A percentile compares a stretch with the other conserved stretches of the same genome.
These are phyloP conservation scores for Ophioderma brevispina DNA, from an alignment of 35 echinoderm and acorn worm species.

Conservation along the genomic window DNA sequence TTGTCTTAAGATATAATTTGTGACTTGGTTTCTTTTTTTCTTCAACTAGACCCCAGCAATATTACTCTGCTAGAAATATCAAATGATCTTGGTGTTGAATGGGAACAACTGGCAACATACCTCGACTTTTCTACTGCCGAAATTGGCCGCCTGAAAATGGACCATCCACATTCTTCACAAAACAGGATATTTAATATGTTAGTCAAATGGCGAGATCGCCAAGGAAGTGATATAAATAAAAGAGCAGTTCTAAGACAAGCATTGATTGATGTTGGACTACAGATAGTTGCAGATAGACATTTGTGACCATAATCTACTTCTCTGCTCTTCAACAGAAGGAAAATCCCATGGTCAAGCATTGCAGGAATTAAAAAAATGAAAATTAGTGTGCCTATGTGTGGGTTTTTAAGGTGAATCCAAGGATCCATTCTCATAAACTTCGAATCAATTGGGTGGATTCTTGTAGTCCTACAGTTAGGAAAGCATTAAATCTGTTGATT, in stretches of 20 bases:
- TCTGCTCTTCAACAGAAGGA: no score
- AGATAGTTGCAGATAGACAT: background rate
- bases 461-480: no score
- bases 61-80: background rate
- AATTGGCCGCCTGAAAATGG: background rate
- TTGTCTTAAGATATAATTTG: no score
- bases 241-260: background rate
- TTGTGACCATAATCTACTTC: no score
- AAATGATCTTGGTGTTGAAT: background rate
- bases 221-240: background rate
- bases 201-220: background rate
- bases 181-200: background rate
- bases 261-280: background rate
- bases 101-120: slow-evolving; percentile 2
- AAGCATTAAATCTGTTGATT: no score
- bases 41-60: background rate
- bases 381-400: no score
- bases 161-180: background rate
- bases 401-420: no score
- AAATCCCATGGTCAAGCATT: no score
- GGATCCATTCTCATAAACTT: no score
- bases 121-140: background rate
- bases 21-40: background rate
- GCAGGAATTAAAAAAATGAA: no score
- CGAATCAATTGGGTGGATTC: no score